These are phyloP conservation scores for Lamellibrachia satsuma DNA, from an alignment of 2,888 invertebrate genomes.

Conservation along the genomic window DNA sequence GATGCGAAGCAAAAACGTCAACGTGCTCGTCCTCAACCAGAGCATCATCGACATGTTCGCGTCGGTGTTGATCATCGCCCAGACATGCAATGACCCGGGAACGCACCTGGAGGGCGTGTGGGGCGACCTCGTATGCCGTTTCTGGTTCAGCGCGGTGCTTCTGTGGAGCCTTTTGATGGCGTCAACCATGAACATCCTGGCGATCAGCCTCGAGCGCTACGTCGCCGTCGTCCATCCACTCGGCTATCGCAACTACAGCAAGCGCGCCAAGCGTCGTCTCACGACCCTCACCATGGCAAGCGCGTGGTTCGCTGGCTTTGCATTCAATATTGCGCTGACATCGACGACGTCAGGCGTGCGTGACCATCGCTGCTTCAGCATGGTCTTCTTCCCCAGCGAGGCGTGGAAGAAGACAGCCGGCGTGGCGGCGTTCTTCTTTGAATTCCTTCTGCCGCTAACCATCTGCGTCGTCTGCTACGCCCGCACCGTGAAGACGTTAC, in stretches of 20 bases:
- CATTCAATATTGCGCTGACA: background rate
- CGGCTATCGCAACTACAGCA: background rate
- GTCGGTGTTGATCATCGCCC: background rate
- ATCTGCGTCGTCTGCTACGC: background rate
- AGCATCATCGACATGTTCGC: background rate
- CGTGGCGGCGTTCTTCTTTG: background rate
- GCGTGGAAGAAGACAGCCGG: background rate
- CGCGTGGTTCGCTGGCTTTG: background rate
- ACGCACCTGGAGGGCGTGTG: background rate
- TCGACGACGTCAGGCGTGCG: background rate
- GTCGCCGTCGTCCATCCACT: background rate
- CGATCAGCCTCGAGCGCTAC: background rate
- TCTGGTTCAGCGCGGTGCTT: background rate
- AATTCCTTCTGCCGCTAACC: background rate
- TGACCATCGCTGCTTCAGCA: background rate
- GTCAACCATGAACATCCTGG: background rate
- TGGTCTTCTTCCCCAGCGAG: background rate
- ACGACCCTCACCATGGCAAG: background rate
- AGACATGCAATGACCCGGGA: background rate
- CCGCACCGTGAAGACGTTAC: background rate
- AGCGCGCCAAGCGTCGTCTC: background rate
- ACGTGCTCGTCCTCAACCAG: background rate
- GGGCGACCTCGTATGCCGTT: background rate
- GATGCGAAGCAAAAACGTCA: conserved; percentile 74
- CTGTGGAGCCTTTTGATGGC: conserved; percentile 3